Conservation (phyloP, 1,140 invertebrate genomes). For the Diorhabda sublineata region DNA sequence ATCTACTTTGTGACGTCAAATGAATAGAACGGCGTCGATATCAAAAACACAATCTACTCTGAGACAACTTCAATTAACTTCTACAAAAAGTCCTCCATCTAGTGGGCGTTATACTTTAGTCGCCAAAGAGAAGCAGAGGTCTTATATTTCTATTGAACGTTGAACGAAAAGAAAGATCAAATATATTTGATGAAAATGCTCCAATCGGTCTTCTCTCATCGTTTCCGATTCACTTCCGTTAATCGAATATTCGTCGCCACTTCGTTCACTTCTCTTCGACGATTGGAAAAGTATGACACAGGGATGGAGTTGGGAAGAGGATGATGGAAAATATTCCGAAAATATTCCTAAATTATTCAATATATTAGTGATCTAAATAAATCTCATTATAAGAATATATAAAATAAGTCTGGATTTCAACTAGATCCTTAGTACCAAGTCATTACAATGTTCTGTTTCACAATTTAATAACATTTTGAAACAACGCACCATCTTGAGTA, state of each 20-base stretch:
- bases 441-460: no score
- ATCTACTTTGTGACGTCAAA: no score
- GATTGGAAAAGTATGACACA: not conserved
- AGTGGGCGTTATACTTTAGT: not conserved
- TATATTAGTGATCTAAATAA: no score
- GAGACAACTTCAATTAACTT: not conserved
- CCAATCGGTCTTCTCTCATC: slow-evolving; percentile 28
- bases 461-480: no score
- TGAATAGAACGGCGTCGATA: not conserved
- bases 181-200: slow-evolving; percentile 33
- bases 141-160: slow-evolving; percentile 16
- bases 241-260: slow-evolving; percentile 35
- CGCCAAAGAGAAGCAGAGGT: slow-evolving; percentile 1
- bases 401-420: no score
- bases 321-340: no score
- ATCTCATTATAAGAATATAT: no score
- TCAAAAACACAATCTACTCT: not conserved
- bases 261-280: slow-evolving; percentile 16
- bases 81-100: not conserved
- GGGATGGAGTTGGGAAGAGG: not conserved
- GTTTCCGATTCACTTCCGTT: slow-evolving; percentile 32
- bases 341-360: no score
- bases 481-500: no score
- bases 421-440: no score
- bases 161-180: slow-evolving; percentile 22